Percentiles rank a stretch among this genome's conserved stretches.
These are phyloP conservation scores for Apistogramma diplotaenia DNA, from an alignment of 2,113 vertebrate genomes.

Conservation along the genomic window DNA sequence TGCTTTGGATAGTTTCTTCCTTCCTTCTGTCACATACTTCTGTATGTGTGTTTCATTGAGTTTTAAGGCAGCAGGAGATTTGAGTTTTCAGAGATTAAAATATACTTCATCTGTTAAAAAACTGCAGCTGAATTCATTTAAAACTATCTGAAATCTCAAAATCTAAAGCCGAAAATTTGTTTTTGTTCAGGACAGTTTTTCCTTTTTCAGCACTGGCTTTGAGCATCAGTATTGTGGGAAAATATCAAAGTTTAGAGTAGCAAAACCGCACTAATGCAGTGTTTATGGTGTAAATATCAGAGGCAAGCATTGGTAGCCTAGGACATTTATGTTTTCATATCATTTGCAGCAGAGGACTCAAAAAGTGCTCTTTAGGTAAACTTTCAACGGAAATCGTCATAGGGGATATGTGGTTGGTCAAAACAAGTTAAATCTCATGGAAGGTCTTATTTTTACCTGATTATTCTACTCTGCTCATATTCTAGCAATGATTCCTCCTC, in stretches of 20 bases:
- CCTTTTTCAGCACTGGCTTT: background rate
- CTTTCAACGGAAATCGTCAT: background rate
- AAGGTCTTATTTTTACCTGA: background rate
- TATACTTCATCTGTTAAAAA: background rate
- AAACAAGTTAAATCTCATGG: background rate
- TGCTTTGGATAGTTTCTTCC: constrained; percentile 2
- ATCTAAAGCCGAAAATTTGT: background rate
- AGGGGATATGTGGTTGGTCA: background rate
- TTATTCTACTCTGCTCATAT: too few relatives aligned
- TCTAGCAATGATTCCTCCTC: background rate
- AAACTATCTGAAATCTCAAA: background rate
- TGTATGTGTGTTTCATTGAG: background rate
- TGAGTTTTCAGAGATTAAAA: background rate
- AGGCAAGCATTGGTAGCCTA: background rate
- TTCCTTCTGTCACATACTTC: constrained; percentile 1
- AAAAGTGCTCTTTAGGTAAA: background rate
- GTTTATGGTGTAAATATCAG: background rate
- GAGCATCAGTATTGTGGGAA: background rate
- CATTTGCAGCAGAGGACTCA: background rate
- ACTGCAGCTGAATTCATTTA: background rate
- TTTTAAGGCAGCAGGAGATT: background rate
- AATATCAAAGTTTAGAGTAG: background rate
- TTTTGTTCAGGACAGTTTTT: background rate
- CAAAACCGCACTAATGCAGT: background rate
- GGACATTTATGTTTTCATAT: background rate